Base-by-base conservation (phyloP, 2,888 invertebrate species). In the Phalera bucephala region DNA sequence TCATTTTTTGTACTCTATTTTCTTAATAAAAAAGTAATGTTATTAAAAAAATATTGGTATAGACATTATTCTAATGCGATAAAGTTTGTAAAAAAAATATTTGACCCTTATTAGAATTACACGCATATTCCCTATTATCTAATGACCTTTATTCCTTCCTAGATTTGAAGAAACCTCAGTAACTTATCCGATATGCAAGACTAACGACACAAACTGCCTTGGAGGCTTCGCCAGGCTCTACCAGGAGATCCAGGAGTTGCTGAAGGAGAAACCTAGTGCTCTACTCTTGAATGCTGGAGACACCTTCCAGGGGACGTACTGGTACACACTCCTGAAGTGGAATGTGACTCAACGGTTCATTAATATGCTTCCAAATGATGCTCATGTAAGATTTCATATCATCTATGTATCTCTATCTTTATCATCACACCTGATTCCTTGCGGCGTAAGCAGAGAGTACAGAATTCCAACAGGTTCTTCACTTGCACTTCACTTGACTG, bases 271-370 rank as follows among this genome's bases (percentile, higher is more conserved):
- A 46, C 88, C 89, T 0, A 86, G 92, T 37, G 90, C 94, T 0
- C 72, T 97, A 2, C 91, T 95, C 19, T 72, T 97, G 37, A 95
- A 96, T 64, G 96, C 94, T 0, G 97, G 96, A 0, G 96, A 97
- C 71, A 93, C 93, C 55, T 97, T 93, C 67, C 95, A 96, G 72
- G 96, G 96, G 0, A 96, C 96, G 0, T 87, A 95, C 8, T 96
- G 95, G 94, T 96, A 95, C 69, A 93, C 93, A 14, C 55, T 95
- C 5, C 85, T 93, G 34, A 92, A 93, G 49, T 94, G 94, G 93
- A 93, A 93, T 55, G 92, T 94, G 0, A 94, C 95, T 0, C 92
- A 94, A 25, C 78, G 91, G 36, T 95, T 96, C 63, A 91, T 96
- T 57, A 96, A 96, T 64, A 82, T 92, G 70, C 69, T 96, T 27